Base-by-base conservation (phyloP, 2,888 invertebrate species). In the Laspeyria flexula region DNA sequence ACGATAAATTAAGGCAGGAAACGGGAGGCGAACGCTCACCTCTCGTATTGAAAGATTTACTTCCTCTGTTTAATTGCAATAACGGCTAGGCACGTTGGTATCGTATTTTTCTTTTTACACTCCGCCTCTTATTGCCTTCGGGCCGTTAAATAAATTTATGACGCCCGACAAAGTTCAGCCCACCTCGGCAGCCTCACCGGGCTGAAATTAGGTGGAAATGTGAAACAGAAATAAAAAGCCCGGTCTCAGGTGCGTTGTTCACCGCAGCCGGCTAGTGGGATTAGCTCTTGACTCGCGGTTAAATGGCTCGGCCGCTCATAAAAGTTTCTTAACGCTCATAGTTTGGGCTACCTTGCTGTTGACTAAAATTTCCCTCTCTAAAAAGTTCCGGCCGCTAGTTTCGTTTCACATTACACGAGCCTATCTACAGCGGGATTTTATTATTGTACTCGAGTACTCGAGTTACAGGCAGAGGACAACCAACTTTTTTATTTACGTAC, bases 21-120 rank as follows among this genome's bases (percentile, higher is more conserved):
- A 82, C 87, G 85, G 85, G 84, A 88, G 85, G 85, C 88, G 84
- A 90, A 86, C 83, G 88, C 73, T 83, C 77, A 81, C 82, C 73
- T 86, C 87, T 88, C 88, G 90, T 90, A 92, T 91, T 90, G 91
- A 92, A 91, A 92, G 91, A 92, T 92, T 91, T 92, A 92, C 91
- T 92, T 91, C 91, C 91, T 88, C 88, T 89, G 91, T 92, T 92
- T 92, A 92, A 92, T 92, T 92, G 91, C 91, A 92, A 91, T 92
- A 91, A 91, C 92, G 91, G 89, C 90, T 90, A 89, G 90, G 92
- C 92, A 91, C 92, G 92, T 91, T 89, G 90, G 90, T 91, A 91
- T 90, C 92, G 92, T 91, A 92, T 92, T 91, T 91, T 92, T 91
- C 91, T 91, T 90, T 92, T 92, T 89, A 90, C 90, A 88, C 91